These are phyloP conservation scores for Lagenorhynchus albirostris DNA, from an alignment of 2,113 vertebrate genomes.

Conservation along the genomic window DNA sequence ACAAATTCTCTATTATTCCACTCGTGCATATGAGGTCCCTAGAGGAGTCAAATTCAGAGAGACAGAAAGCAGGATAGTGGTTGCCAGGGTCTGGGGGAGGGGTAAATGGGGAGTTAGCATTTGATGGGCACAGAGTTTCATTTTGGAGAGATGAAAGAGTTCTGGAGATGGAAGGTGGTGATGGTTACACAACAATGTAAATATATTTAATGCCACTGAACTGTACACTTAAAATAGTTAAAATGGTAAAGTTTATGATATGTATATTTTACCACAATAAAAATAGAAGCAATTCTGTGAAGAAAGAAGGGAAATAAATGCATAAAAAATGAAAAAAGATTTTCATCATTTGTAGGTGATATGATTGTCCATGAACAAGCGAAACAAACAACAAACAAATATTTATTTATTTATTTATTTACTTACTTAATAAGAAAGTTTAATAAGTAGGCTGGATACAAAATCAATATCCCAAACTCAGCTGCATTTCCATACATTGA, in stretches of 20 bases:
- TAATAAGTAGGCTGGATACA: not conserved
- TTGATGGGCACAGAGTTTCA: not conserved
- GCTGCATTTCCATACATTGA: not conserved
- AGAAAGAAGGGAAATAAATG: not conserved
- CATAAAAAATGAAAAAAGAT: not conserved
- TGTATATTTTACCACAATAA: too few species aligned
- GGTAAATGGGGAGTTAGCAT: not conserved
- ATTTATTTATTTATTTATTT: not conserved
- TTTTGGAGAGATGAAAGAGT: not conserved
- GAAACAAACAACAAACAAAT: not conserved
- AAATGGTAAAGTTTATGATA: fast-evolving
- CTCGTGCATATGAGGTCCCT: not conserved
- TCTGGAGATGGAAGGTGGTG: fast-evolving
- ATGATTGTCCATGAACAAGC: not conserved
- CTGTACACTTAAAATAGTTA: fast-evolving
- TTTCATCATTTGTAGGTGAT: not conserved
- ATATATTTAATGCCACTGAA: fast-evolving
- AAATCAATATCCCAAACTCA: not conserved
- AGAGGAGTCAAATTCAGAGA: too few species aligned
- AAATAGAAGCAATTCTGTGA: not conserved
- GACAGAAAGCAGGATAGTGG: fast-evolving
- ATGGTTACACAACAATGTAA: not conserved
- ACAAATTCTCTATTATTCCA: too few species aligned
- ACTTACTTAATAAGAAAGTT: not conserved
- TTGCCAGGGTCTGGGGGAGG: not conserved